A percentile compares a stretch with the other conserved stretches of the same genome.
Conservation (phyloP, 1,140 invertebrate species). For the Doryteuthis pealeii region DNA sequence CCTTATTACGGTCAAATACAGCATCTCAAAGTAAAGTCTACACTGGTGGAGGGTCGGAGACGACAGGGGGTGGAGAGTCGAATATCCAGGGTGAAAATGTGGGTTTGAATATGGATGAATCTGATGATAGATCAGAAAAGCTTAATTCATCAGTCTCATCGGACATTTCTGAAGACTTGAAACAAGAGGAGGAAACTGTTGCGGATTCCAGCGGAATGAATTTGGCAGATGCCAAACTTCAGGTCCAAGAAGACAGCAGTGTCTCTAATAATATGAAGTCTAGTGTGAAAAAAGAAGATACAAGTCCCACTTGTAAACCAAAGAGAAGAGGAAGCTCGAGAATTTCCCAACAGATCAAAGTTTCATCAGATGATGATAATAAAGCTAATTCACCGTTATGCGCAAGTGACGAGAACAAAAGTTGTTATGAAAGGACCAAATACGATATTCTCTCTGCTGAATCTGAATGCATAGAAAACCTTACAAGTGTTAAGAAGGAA, state of each 20-base stretch:
- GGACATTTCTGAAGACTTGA: no score
- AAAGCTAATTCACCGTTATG: background rate
- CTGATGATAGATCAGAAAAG: no score
- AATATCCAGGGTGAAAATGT: no score
- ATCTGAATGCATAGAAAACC: no score
- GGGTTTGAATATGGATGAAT: no score
- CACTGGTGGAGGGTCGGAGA: slow-evolving; percentile 7
- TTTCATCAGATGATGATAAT: background rate
- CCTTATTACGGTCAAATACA: slow-evolving; percentile 1
- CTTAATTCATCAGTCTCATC: no score
- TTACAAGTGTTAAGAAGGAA: no score
- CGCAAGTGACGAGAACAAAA: background rate
- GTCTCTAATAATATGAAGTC: background rate
- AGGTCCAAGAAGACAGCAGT: no score
- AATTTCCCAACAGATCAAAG: background rate
- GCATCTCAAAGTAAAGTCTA: slow-evolving; percentile 9
- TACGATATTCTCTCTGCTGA: no score
- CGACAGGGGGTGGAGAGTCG: background rate
- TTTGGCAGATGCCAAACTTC: no score
- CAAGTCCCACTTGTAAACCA: background rate
- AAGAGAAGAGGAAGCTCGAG: background rate
- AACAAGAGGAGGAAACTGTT: no score
- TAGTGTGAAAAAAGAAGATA: background rate
- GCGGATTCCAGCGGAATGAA: no score
- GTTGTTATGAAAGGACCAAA: background rate